Evolutionary conservation across 2,888 invertebrate species (phyloP).

Genomic region (Eupithecia vulgata): DNA sequence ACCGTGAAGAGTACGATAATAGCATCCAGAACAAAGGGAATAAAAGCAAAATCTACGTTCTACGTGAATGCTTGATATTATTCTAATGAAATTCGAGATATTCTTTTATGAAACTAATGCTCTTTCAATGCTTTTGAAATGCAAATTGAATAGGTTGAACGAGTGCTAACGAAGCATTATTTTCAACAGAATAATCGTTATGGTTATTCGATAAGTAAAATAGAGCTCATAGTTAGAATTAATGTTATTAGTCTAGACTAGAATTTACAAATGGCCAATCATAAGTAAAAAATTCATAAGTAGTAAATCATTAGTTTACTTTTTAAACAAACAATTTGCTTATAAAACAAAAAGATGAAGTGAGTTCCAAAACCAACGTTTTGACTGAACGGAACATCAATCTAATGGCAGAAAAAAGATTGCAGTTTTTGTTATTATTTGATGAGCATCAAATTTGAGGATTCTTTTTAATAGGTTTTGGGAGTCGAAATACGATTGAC

Average conservation of each 20-base stretch:
- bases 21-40: constrained; percentile 5
- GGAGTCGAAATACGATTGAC: too few species aligned
- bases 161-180: constrained; percentile 15
- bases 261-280: constrained; percentile 4
- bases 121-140: constrained; percentile 15
- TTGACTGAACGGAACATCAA: too few species aligned
- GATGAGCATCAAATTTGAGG: too few species aligned
- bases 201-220: constrained; percentile 6
- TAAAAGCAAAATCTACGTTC: constrained; percentile 15
- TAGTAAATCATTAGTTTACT: neutral
- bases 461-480: too few species aligned
- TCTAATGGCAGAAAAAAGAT: too few species aligned
- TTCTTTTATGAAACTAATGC: constrained; percentile 17
- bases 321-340: too few species aligned
- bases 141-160: constrained; percentile 16
- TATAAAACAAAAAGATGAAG: neutral
- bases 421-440: too few species aligned
- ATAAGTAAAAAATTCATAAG: constrained; percentile 1
- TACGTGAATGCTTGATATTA: constrained; percentile 18
- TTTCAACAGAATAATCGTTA: constrained; percentile 7
- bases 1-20: constrained; percentile 34
- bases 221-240: constrained; percentile 7
- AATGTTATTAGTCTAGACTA: constrained; percentile 13
- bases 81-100: constrained; percentile 21
- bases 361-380: too few species aligned